Base-by-base conservation (phyloP, 2,113 vertebrate species). In the Rhea pennata region DNA sequence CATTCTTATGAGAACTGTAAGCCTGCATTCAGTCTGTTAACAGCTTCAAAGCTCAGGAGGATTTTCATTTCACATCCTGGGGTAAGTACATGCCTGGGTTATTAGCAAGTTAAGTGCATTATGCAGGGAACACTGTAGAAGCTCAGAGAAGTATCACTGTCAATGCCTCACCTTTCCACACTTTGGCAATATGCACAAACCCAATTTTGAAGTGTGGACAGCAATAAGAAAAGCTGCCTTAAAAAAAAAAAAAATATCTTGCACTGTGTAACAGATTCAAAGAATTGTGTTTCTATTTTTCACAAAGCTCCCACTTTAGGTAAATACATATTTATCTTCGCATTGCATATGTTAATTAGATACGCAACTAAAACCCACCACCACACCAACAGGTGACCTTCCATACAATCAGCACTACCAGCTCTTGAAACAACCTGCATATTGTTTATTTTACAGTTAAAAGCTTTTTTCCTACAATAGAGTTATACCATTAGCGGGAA, bases 201-300 rank as follows among this genome's bases (percentile, higher is more conserved):
- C 29, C 3, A 2, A 1, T 2, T 64, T 5, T 12, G 71, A 54
- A 42, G 19, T 16, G 10, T 1, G 29, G 23, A 2, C 19, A 23
- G 64, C 46, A 2, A 2, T 10, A 11, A 23, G 6, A 48, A 39
- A 44, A 4, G 1, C 2, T 89, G 39, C 66, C 64, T 2, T 26
- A 80, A 58, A 77, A 61, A 21, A 36, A 75, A 78, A 20, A 10
- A 15, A 4, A n/a, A n/a, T n/a, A 58, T 1, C 21, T 24, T 42
- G 10, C 26, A 1, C 10, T 3, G 20, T 2, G 14, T 46, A 59
- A n/a, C 20, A 77, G 23, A 1, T 16, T 53, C 56, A 22, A 24
- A 75, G n/a, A 88, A 73, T 14, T 80, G 27, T 0, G 5, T 33
- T 71, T 8, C 21, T 17, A 1, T 12, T 84, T 53, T 33, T 3